These are phyloP conservation scores for Chunga burmeisteri DNA, from an alignment of 2,113 vertebrate genomes.

Conservation along the genomic window DNA sequence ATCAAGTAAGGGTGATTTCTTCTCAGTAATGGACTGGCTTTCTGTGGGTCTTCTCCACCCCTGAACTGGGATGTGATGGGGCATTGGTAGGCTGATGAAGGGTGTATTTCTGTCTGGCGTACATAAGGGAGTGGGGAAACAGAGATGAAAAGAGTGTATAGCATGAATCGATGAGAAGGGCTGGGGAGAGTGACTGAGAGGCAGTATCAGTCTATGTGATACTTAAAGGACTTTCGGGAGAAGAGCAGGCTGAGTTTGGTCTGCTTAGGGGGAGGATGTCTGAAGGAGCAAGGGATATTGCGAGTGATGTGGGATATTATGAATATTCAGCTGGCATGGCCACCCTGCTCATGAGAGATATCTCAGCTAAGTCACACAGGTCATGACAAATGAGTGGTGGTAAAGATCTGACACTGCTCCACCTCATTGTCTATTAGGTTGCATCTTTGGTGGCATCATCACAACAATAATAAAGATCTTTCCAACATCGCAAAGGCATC, in stretches of 20 bases:
- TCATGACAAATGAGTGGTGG: not conserved
- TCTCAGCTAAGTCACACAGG: rapidly evolving
- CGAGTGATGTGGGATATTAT: not conserved
- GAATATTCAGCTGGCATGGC: not conserved
- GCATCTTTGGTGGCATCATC: not conserved
- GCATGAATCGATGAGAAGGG: not conserved
- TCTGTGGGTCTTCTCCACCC: not conserved
- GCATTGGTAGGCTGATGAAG: not conserved
- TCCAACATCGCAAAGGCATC: not conserved
- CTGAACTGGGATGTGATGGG: not conserved
- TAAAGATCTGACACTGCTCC: not conserved
- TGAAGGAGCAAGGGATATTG: not conserved
- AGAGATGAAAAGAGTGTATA: not conserved
- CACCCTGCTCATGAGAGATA: not conserved
- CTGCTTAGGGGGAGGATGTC: not conserved
- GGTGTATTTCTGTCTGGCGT: not conserved
- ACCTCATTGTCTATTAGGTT: not conserved
- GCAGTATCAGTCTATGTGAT: not conserved
- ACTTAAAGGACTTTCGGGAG: not conserved
- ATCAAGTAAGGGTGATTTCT: not conserved
- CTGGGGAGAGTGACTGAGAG: not conserved
- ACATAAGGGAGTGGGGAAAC: not conserved
- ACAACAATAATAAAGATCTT: not conserved
- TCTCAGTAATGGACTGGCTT: not conserved
- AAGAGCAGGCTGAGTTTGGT: not conserved